Evolutionary conservation across 2,888 invertebrate genomes (phyloP), one percentile per base, ranked within the genome.

Genomic region (Chymomyza fuscimana): DNA sequence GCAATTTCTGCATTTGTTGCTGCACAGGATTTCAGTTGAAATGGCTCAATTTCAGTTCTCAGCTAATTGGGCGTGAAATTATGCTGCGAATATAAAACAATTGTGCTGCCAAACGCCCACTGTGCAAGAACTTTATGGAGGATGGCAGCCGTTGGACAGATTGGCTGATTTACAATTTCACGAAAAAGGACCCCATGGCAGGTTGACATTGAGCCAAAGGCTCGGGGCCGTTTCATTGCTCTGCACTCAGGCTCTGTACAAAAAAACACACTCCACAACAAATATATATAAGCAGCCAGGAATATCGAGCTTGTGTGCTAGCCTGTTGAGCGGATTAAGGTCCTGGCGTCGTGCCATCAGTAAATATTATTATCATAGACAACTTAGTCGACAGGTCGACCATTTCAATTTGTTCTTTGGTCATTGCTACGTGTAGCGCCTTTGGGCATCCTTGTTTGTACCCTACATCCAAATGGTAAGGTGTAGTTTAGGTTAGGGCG

Each of bases 301-400:
- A 15, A 12, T 46, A 46, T 46, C 40, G 40, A 29, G 59, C 59
- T 32, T 22, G 15, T 58, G 9, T 58, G 19, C 16, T 58, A 36
- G 73, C 74, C 73, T 74, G 74, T 74, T 82, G 81, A 81, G 80
- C 80, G 56, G 83, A 79, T 86, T 79, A 80, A 70, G 62, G 69
- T 46, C 40, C 40, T 69, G 63, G 29, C 52, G 73, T 71, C 62
- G 59, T 74, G 82, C 72, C 81, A 70, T 77, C 77, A 66, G 72
- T 73, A 76, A 74, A 78, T 83, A 78, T 77, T 79, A 82, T 74
- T 78, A 81, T 75, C 72, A 36, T 70, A 64, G 61, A n/a, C 69
- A 61, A 58, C 19, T 63, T 60, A 69, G 52, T 51, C 10, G 59
- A 60, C 36, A 70, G 67, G 51, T 29, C 36, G 60, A 10, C 40